Conservation (phyloP, 2,113 vertebrate genomes). For the Odontophorus gujanensis region DNA sequence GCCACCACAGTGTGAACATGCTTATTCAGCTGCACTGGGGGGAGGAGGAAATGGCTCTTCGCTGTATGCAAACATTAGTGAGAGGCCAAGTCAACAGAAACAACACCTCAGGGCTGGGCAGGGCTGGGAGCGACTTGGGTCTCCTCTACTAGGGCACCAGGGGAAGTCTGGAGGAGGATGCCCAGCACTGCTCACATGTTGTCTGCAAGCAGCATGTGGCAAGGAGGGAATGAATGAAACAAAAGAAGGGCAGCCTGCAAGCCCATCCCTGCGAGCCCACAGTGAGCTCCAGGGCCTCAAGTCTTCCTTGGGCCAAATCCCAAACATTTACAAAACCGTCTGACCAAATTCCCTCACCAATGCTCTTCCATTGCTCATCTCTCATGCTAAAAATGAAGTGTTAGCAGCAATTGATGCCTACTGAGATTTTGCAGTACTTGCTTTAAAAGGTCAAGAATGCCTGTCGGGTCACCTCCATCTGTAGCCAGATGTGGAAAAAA, state of each 20-base stretch:
- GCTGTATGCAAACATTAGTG: background rate
- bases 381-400: background rate
- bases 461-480: background rate
- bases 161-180: background rate
- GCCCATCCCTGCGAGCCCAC: background rate
- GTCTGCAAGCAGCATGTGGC: rapidly evolving
- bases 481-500: background rate
- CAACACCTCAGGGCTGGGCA: background rate
- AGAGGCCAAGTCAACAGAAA: background rate
- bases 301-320: background rate
- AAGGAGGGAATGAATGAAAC: background rate
- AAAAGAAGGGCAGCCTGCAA: background rate
- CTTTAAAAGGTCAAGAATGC: background rate
- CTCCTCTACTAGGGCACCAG: background rate
- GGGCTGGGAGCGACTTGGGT: background rate
- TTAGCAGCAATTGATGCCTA: background rate
- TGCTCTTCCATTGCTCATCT: background rate
- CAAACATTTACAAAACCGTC: background rate
- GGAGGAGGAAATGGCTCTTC: conserved; percentile 8
- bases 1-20: background rate
- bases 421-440: background rate
- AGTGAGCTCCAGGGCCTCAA: no score
- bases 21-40: background rate
- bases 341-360: background rate
- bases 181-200: background rate